phyloP scores from a whole-genome alignment of 2,113 vertebrate genomes.

The Callorhinus ursinus region DNA sequence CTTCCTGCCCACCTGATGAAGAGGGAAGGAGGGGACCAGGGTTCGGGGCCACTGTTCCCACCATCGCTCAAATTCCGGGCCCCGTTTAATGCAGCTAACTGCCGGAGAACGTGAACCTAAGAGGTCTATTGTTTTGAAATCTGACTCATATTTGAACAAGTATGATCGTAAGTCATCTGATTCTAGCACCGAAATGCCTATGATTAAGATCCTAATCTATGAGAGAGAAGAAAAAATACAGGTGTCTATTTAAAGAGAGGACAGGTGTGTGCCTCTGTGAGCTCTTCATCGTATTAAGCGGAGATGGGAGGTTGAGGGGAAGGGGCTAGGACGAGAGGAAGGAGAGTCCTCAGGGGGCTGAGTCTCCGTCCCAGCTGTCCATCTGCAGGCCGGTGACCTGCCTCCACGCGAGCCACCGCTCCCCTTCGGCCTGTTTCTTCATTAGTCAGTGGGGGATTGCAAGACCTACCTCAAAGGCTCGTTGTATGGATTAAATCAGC shows the following conservation, averaged over 20 bases:
- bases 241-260: not conserved
- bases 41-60: fast-evolving
- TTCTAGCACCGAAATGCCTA: slow-evolving; percentile 24
- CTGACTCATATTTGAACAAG: slow-evolving; percentile 45
- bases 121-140: slow-evolving; percentile 59
- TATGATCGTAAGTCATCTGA: not conserved
- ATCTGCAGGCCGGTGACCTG: not conserved
- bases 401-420: not conserved
- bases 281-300: not conserved
- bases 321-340: not conserved
- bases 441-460: not conserved
- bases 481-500: not conserved
- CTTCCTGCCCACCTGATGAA: not conserved
- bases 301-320: not conserved
- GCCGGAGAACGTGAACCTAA: not conserved
- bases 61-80: not conserved
- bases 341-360: fast-evolving
- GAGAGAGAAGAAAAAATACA: not conserved
- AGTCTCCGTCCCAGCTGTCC: not conserved
- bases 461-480: not conserved
- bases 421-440: not conserved
- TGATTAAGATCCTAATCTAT: slow-evolving; percentile 63
- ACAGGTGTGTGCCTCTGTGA: not conserved
- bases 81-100: not conserved
- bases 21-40: too few relatives aligned